Evolutionary conservation across 2,888 invertebrate genomes (phyloP).

Genomic region (Diabrotica balteata): DNA sequence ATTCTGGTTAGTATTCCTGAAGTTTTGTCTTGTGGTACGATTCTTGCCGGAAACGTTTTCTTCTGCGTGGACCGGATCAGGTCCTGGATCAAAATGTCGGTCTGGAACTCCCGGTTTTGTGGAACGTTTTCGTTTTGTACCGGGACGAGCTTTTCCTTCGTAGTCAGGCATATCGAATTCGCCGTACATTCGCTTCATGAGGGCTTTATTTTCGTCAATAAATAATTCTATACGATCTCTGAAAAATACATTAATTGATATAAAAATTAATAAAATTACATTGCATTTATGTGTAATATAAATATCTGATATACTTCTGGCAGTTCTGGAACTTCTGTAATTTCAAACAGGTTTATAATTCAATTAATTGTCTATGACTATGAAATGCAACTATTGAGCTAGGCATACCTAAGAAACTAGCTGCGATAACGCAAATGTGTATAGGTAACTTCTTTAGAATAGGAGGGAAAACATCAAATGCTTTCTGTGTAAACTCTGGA

Average conservation of each 20-base stretch:
- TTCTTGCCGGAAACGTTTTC: slow-evolving; percentile 64
- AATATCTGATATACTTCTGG: too few species aligned
- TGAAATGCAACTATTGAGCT: too few species aligned
- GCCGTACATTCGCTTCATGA: slow-evolving; percentile 93
- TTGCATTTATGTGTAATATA: too few species aligned
- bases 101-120: slow-evolving; percentile 67
- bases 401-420: too few species aligned
- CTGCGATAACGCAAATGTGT: too few species aligned
- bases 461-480: too few species aligned
- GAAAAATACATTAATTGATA: slow-evolving; percentile 35
- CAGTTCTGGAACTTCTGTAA: too few species aligned
- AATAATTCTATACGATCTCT: slow-evolving; percentile 91
- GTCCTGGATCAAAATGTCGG: slow-evolving; percentile 62
- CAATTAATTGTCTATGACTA: too few species aligned
- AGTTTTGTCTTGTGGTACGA: slow-evolving; percentile 65
- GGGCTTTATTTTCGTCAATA: slow-evolving; percentile 92
- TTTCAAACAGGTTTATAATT: too few species aligned
- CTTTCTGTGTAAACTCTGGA: too few species aligned
- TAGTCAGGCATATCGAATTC: slow-evolving; percentile 73
- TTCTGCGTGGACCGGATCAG: slow-evolving; percentile 55
- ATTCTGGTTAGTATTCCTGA: slow-evolving; percentile 60
- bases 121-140: slow-evolving; percentile 43
- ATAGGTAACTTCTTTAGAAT: too few species aligned
- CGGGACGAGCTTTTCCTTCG: slow-evolving; percentile 49
- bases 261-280: too few species aligned